Evolutionary conservation across 2,113 vertebrate species (phyloP).

Genomic region (Brachyhypopomus occidentalis): DNA sequence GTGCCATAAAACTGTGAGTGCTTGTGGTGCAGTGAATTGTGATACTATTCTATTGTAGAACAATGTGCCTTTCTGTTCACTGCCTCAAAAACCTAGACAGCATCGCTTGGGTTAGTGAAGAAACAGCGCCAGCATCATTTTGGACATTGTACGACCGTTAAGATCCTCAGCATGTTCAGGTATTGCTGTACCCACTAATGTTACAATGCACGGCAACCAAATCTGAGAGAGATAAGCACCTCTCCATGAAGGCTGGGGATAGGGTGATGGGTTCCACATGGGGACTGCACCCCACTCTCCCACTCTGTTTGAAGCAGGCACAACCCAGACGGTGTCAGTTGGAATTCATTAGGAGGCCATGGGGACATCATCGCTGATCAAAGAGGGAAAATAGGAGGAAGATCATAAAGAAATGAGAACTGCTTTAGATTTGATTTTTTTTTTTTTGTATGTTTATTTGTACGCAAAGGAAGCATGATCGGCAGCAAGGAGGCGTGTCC

Average conservation of each 20-base stretch:
- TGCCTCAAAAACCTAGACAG: background rate
- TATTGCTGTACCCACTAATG: background rate
- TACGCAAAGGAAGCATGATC: background rate
- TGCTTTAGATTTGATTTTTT: background rate
- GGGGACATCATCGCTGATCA: constrained; percentile 66
- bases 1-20: no score
- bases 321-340: constrained; percentile 65
- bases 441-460: background rate
- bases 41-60: no score
- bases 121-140: background rate
- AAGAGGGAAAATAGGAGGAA: constrained; percentile 61
- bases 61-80: no score
- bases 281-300: constrained; percentile 47
- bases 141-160: background rate
- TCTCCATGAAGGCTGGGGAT: constrained; percentile 51
- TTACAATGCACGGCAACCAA: background rate
- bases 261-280: constrained; percentile 65
- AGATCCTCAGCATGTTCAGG: background rate
- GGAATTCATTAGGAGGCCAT: constrained; percentile 67
- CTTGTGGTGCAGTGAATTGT: no score
- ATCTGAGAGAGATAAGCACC: constrained; percentile 51
- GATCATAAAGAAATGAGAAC: constrained; percentile 51
- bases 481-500: background rate
- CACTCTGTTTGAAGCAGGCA: constrained; percentile 58
- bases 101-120: background rate